Evolutionary conservation across 2,888 invertebrate species (phyloP), one percentile per base, ranked within the genome.

Genomic region (Mythimna vitellina): DNA sequence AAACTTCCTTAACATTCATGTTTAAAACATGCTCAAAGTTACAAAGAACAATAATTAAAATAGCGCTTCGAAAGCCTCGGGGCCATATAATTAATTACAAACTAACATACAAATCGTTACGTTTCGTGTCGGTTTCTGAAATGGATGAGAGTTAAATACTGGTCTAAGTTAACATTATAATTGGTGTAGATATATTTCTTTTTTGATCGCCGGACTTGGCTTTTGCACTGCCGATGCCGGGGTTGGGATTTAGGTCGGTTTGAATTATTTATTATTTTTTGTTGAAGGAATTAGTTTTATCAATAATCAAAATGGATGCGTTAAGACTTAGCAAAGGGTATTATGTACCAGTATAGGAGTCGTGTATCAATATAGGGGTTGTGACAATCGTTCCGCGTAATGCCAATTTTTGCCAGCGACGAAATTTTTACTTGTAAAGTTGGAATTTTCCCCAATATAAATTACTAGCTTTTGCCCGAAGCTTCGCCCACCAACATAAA

Each of bases 41-140:
- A 38, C 64, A 70, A 80, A 84, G 84, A 85, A 85, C 80, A 82
- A 85, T 82, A 90, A 91, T 90, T 91, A 89, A 90, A 90, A 89
- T 73, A 85, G 83, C 81, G 84, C 87, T 86, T 85, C 65, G 61
- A 73, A 82, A 70, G 88, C 89, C 86, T 65, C 65, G n/a, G 14
- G 84, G 89, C 84, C 75, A 66, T 82, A 57, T 82, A 86, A 88
- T 89, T 91, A 90, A 89, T 90, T 86, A 87, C 73, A 70, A 82
- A 73, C 80, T 84, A 81, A 85, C 82, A 86, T 84, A 85, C 77
- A 84, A 82, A 89, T 85, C 76, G 80, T 87, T 79, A 67, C 64
- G 73, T 68, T 73, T 57, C 75, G 84, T 83, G 85, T 78, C 66
- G 70, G 84, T 20, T 65, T 53, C 32, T 29, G 42, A 62, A 82